Evolutionary conservation across 1,140 invertebrate species (phyloP).

Genomic region (Cydia fagiglandana): DNA sequence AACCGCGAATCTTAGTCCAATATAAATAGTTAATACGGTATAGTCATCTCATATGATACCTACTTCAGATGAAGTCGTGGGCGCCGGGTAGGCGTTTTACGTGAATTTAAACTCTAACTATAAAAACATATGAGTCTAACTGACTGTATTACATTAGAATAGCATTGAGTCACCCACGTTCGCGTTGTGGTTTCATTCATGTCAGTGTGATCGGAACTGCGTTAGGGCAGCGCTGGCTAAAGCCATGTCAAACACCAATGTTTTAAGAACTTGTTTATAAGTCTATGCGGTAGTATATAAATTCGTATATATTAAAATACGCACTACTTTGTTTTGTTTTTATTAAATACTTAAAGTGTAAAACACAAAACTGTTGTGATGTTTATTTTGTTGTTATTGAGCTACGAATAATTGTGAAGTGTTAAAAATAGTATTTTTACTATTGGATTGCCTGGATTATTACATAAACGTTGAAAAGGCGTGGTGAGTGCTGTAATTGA

Average conservation of each 20-base stretch:
- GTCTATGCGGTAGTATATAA: neutral
- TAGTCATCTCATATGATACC: conserved; percentile 5
- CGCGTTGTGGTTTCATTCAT: conserved; percentile 10
- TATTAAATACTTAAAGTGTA: neutral
- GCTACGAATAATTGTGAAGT: neutral
- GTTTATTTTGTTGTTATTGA: conserved; percentile 13
- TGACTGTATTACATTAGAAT: neutral
- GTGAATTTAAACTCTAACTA: neutral
- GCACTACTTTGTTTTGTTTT: neutral
- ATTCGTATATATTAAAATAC: neutral
- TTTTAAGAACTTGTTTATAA: neutral
- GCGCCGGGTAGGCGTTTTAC: neutral
- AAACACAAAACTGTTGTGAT: neutral
- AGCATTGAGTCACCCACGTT: conserved; percentile 6
- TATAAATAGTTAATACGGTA: conserved; percentile 1
- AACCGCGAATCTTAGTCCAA: neutral
- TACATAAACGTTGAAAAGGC: neutral
- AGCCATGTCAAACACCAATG: neutral
- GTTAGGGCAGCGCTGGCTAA: neutral
- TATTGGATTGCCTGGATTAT: neutral
- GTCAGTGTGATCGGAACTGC: conserved; percentile 15
- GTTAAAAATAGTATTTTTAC: neutral
- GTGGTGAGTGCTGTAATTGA: neutral
- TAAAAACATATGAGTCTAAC: neutral
- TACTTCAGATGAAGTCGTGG: neutral